A percentile compares a stretch with the other conserved stretches of the same genome.
Evolutionary conservation across 2,797 vertebrate genomes (phyloP).

Genomic region (Acipenser oxyrinchus): DNA sequence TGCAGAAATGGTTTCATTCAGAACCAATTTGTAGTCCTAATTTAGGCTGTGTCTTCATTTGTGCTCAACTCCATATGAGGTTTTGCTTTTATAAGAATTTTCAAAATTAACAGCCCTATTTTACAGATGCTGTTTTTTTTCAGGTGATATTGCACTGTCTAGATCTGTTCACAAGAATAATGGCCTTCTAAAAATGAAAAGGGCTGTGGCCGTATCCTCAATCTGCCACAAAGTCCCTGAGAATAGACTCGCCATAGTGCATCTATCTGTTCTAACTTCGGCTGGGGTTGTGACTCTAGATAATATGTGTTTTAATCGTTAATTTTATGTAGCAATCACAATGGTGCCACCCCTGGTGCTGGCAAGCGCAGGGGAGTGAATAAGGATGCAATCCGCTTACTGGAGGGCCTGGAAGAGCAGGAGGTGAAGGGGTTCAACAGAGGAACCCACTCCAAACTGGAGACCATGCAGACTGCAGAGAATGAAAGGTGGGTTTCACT

Average conservation of each 20-base stretch:
- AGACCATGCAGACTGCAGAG: conserved; percentile 95
- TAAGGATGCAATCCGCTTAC: conserved; percentile 92
- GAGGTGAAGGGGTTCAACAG: conserved; percentile 97
- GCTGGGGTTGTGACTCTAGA: not conserved
- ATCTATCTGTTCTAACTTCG: not conserved
- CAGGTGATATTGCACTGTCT: too few species aligned
- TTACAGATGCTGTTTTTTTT: too few species aligned
- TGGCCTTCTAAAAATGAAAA: not conserved
- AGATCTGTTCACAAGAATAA: not conserved
- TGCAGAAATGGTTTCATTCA: too few species aligned
- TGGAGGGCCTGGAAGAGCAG: conserved; percentile 96
- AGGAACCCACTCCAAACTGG: conserved; percentile 89
- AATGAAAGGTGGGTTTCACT: conserved; percentile 78
- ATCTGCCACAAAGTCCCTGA: too few species aligned
- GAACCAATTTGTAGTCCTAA: too few species aligned
- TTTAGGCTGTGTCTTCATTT: too few species aligned
- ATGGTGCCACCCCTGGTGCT: conserved; percentile 93
- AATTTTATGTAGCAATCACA: conserved; percentile 76
- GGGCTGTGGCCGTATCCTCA: not conserved
- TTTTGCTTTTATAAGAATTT: too few species aligned
- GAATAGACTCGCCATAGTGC: too few species aligned
- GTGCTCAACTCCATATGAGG: too few species aligned
- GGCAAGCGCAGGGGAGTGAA: conserved; percentile 94
- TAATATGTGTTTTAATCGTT: not conserved
- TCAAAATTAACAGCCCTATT: too few species aligned